A percentile compares a stretch with the other conserved stretches of the same genome.
phyloP scores from a whole-genome alignment of 2,888 invertebrate genomes.

The Eilema caniola region DNA sequence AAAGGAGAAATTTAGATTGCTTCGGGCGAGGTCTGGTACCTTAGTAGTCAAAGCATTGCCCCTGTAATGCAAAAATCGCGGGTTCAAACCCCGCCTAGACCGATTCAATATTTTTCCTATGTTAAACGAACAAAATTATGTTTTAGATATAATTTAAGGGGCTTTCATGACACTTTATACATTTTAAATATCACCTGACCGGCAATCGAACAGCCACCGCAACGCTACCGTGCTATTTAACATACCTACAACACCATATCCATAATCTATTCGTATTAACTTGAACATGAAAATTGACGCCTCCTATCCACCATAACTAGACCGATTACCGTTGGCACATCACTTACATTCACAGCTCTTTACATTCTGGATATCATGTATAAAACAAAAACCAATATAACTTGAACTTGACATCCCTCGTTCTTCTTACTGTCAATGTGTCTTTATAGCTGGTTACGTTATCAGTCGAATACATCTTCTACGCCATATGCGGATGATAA shows the following conservation, averaged over 20 bases:
- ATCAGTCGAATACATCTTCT: conserved; percentile 66
- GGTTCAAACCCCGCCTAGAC: no score
- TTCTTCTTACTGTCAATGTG: conserved; percentile 9
- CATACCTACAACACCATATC: background rate
- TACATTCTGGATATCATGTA: background rate
- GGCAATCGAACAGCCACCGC: background rate
- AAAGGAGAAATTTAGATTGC: no score
- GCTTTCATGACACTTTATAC: background rate
- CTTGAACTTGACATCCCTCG: conserved; percentile 2
- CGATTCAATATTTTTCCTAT: no score
- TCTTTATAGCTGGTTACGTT: conserved; percentile 42
- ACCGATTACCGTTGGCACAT: background rate
- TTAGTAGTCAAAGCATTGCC: no score
- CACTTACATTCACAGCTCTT: conserved; percentile 1
- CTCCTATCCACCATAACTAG: conserved; percentile 8
- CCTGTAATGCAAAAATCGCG: no score
- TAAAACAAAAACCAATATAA: conserved; percentile 19
- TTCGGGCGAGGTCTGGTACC: no score
- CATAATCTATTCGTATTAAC: conserved; percentile 1
- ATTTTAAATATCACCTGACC: background rate
- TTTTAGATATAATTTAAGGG: no score
- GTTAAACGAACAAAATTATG: no score
- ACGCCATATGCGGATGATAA: conserved; percentile 75
- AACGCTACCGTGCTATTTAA: background rate
- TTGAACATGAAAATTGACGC: background rate